These are phyloP conservation scores for Metacarcinus magister DNA, from an alignment of 2,888 invertebrate species.

Conservation along the genomic window DNA sequence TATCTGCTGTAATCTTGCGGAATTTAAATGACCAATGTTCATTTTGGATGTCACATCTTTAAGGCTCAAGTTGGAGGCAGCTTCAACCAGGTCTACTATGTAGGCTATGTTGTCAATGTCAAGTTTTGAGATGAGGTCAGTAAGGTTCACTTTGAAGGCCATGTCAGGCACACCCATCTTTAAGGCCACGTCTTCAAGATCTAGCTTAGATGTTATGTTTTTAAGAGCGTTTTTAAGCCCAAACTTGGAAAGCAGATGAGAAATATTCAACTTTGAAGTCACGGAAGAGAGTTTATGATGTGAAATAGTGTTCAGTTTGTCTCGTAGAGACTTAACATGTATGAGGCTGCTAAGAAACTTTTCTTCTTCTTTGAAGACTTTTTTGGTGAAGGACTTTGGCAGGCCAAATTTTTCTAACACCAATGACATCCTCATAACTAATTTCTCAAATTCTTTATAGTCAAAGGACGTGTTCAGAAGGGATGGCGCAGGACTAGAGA, in stretches of 20 bases:
- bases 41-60: constrained; percentile 42
- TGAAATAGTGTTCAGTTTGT: constrained; percentile 33
- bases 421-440: constrained; percentile 39
- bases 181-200: neutral
- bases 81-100: neutral
- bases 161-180: neutral
- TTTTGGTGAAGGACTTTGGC: constrained; percentile 53
- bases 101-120: neutral
- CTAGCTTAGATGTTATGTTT: neutral
- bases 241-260: neutral
- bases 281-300: neutral
- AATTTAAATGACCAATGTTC: neutral
- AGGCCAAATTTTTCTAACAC: constrained; percentile 71
- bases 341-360: constrained; percentile 47
- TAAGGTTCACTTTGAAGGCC: neutral
- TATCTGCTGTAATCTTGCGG: neutral
- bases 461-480: neutral
- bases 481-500: neutral
- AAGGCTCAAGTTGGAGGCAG: neutral
- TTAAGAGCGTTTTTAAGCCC: neutral
- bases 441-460: neutral
- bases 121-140: neutral
- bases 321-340: constrained; percentile 19
- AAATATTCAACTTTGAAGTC: neutral
- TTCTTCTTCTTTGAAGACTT: constrained; percentile 66